Base-by-base conservation (phyloP, 2,888 invertebrate genomes). In the Meteorus cinctellus region DNA sequence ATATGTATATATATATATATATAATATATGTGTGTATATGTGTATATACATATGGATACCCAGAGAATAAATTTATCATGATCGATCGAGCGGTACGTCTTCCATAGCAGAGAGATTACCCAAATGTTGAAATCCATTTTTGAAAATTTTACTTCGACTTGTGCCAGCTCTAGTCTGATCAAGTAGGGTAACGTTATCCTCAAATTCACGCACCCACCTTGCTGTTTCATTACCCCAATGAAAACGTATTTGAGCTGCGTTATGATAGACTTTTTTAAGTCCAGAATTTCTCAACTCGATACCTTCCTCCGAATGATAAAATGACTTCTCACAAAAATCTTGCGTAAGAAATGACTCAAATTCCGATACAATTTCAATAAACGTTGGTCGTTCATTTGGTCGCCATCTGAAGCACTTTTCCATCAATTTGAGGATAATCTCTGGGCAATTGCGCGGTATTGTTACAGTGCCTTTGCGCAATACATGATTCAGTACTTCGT, bases 371-470 rank as follows among this genome's bases (percentile, higher is more conserved):
- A 93, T 90, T 81, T 92, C 91, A 78, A 91, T 89, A 87, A 95
- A 95, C 4, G 92, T 92, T 0, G 94, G 95, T 69, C 95, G 90
- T 27, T 92, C 91, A 78, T 90, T 91, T 0, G 94, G 92, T 67
- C 91, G 90, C 90, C 92, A 93, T 73, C 91, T 90, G 94, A 95
- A 96, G 86, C 95, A 95, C 75, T 89, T 90, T 62, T 90, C 87
- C 94, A 95, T 95, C 62, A 95, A 89, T 55, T 92, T 91, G 83
- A 92, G 92, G 83, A 95, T 89, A 76, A 92, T 90, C 78, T 93
- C 92, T 0, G 95, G 94, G 88, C 94, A 94, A 77, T 92, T 91
- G 31, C 91, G 90, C 0, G 95, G 95, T 74, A 92, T 89, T 60
- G 92, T 91, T 85, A 95, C 90, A 10, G 91, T 90, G 1, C 92